Evolutionary conservation across 2,113 vertebrate genomes (phyloP).

Genomic region (Gyps fulvus): DNA sequence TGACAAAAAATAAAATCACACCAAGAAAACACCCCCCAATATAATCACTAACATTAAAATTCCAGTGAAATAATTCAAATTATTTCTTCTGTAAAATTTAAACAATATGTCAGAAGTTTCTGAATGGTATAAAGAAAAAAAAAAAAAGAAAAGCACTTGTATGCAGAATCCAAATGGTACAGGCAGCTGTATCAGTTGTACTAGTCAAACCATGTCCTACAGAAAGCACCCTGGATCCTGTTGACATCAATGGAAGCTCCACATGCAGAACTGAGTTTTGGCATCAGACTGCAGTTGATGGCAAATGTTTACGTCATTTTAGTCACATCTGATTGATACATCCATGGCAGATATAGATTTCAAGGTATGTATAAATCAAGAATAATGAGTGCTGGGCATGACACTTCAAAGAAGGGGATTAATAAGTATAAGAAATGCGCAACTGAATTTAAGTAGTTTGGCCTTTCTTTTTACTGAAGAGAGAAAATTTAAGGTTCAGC

Average conservation of each 20-base stretch:
- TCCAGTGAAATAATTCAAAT: not conserved
- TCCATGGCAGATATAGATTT: not conserved
- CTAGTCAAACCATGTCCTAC: not conserved
- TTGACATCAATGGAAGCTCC: not conserved
- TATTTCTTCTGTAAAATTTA: not conserved
- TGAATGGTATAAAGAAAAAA: not conserved
- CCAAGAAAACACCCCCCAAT: not conserved
- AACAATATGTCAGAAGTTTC: not conserved
- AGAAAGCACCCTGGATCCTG: not conserved
- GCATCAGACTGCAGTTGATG: not conserved
- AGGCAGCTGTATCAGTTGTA: not conserved
- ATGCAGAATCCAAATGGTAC: not conserved
- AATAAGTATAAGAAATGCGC: not conserved
- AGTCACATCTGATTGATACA: not conserved
- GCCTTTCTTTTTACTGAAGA: constrained; percentile 17
- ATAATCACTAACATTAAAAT: not conserved
- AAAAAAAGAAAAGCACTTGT: not conserved
- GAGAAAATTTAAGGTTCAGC: not conserved
- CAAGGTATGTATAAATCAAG: not conserved
- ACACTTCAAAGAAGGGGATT: not conserved
- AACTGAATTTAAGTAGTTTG: not conserved
- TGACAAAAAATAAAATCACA: not conserved
- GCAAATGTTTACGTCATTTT: not conserved
- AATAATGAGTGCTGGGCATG: not conserved
- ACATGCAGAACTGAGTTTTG: not conserved